Base-by-base conservation (phyloP, 2,888 invertebrate genomes). In the Drosophila fungiperda region DNA sequence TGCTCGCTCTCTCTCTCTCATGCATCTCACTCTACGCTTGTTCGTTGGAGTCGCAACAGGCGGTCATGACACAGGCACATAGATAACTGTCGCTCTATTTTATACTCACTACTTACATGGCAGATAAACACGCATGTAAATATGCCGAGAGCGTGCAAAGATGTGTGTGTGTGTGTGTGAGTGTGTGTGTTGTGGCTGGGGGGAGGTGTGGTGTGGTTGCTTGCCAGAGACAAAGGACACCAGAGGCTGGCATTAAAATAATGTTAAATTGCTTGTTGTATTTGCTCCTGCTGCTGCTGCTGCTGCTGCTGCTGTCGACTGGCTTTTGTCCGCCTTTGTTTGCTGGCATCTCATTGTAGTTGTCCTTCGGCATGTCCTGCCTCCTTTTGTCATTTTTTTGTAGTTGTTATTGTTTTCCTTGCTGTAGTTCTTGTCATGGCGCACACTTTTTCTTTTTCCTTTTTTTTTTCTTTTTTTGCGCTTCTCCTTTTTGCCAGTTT, bases 51-150 rank as follows among this genome's bases (percentile, higher is more conserved):
- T 83, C 85, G 83, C 83, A 83, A 83, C 83, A 83, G 83, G 83
- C 83, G 85, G 82, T 68, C 83, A 77, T 79, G 82, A 73, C 82
- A 73, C 63, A 54, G 64, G 60, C 77, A 79, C 80, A 82, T 74
- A 82, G 80, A 80, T 83, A 82, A 82, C 80, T 80, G 81, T 82
- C 81, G 81, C 81, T 82, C 81, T 82, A 82, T 82, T 83, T 83
- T 83, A 83, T 83, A 83, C 83, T 83, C 83, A 81, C 81, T 80
- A 83, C 81, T 82, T 82, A 83, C 81, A 82, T 82, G 83, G 69
- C 81, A 83, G 83, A 82, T 82, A 82, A 82, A 82, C 81, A 82
- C 81, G 80, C 81, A 82, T 82, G 81, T 82, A 82, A 82, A 82
- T 82, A 80, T 74, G 77, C 63, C 49, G 32, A 60, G 40, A 54